Evolutionary conservation across 2,888 invertebrate species (phyloP).

Genomic region (Polydrusus tereticollis): DNA sequence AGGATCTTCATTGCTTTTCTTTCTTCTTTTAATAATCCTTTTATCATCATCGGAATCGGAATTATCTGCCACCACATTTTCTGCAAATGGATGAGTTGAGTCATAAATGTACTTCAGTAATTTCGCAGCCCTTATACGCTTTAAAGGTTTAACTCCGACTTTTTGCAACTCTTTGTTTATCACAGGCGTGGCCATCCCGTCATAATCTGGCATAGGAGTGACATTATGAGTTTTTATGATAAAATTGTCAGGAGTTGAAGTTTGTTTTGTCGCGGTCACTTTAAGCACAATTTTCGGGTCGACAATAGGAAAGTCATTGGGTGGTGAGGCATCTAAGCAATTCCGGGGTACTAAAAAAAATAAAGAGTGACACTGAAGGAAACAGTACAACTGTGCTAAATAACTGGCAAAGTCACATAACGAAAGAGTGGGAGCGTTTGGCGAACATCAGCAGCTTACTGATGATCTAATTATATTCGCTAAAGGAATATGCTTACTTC

Average conservation of each 20-base stretch:
- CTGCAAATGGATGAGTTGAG: slow-evolving; percentile 75
- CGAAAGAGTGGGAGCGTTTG: too few species aligned
- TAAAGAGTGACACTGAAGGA: too few species aligned
- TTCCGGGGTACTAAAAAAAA: neutral
- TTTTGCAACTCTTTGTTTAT: slow-evolving; percentile 72
- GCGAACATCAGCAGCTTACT: too few species aligned
- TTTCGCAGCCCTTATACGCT: slow-evolving; percentile 72
- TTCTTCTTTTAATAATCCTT: slow-evolving; percentile 52
- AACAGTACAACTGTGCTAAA: too few species aligned
- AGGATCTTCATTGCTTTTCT: slow-evolving; percentile 20
- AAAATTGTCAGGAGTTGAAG: slow-evolving; percentile 52
- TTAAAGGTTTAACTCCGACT: slow-evolving; percentile 77
- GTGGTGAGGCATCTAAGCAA: neutral
- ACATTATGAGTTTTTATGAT: slow-evolving; percentile 71
- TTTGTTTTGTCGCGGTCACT: neutral
- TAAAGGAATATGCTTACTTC: too few species aligned
- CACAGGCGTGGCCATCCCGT: slow-evolving; percentile 71
- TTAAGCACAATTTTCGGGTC: too few species aligned
- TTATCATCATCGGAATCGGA: slow-evolving; percentile 48
- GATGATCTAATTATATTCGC: too few species aligned
- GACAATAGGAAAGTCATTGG: neutral
- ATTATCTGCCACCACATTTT: slow-evolving; percentile 26
- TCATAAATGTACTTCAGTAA: slow-evolving; percentile 77
- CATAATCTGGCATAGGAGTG: slow-evolving; percentile 73
- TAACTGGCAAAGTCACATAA: too few species aligned